Conservation (phyloP, 2,797 vertebrate genomes). For the Dendrocincla tyrannina region DNA sequence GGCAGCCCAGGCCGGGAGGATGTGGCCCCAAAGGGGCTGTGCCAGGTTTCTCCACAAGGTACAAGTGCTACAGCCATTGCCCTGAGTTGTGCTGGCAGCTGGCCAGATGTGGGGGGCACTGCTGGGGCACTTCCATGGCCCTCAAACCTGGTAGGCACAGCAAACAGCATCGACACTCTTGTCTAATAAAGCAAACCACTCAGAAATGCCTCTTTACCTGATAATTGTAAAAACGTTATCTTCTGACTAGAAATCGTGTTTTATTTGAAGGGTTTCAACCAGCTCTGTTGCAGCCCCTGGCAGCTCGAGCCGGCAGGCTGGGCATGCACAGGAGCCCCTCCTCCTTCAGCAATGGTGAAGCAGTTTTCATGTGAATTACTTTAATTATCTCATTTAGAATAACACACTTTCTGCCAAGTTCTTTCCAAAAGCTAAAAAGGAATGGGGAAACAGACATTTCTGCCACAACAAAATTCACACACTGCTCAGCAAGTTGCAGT, state of each 20-base stretch:
- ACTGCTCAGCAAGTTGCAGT: neutral
- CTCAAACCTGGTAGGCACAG: neutral
- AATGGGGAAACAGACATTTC: neutral
- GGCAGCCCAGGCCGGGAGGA: neutral
- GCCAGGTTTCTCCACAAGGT: neutral
- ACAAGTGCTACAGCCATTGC: neutral
- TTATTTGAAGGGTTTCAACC: neutral
- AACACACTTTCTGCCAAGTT: neutral
- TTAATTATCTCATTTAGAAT: neutral
- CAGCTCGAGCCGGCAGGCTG: neutral
- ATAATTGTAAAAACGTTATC: neutral
- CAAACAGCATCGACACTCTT: neutral
- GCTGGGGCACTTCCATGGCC: neutral
- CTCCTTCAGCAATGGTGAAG: neutral
- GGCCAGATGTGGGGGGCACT: neutral
- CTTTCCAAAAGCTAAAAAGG: neutral
- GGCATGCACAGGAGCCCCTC: neutral
- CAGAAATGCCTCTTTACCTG: neutral
- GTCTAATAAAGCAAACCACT: neutral
- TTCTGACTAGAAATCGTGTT: neutral
- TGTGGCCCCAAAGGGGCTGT: neutral
- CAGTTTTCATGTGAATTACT: neutral
- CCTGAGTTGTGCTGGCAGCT: neutral
- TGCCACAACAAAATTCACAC: neutral
- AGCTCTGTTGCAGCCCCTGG: neutral